A percentile compares a stretch with the other conserved stretches of the same genome.
Evolutionary conservation across 2,888 invertebrate species (phyloP).

Genomic region (Caenorhabditis becei): DNA sequence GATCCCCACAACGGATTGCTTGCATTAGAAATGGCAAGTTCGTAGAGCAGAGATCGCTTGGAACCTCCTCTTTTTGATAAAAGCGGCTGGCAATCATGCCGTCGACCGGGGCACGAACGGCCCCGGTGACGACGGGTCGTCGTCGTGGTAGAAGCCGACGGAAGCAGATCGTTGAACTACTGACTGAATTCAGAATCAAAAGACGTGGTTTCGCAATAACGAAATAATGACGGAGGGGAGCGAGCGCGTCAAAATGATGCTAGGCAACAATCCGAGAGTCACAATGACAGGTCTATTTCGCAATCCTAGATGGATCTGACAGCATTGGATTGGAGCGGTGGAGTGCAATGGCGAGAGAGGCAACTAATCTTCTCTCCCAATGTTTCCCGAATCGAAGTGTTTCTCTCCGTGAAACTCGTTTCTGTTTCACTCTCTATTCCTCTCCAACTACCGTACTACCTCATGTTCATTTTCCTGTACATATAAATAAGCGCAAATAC

Average conservation of each 20-base stretch:
- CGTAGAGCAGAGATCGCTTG: constrained; percentile 20
- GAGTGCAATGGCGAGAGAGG: constrained; percentile 14
- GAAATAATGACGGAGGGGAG: background rate
- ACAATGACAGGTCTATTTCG: constrained; percentile 19
- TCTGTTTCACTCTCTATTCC: constrained; percentile 21
- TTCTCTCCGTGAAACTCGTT: constrained; percentile 24
- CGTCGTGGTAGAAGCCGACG: constrained; percentile 11
- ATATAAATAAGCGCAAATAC: constrained; percentile 35
- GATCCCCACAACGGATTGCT: constrained; percentile 54
- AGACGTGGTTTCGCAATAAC: constrained; percentile 10
- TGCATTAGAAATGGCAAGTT: constrained; percentile 21
- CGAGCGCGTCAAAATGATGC: background rate
- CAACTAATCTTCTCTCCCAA: constrained; percentile 23
- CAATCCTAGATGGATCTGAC: constrained; percentile 12
- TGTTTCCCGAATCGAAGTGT: constrained; percentile 14
- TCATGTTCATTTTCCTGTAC: constrained; percentile 16
- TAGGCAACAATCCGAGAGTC: constrained; percentile 7
- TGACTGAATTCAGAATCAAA: constrained; percentile 25
- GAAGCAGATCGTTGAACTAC: constrained; percentile 3
- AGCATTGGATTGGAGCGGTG: constrained; percentile 2
- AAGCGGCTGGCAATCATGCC: constrained; percentile 19
- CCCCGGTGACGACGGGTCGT: constrained; percentile 33
- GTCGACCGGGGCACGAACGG: constrained; percentile 52
- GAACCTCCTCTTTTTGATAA: constrained; percentile 11
- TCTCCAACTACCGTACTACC: background rate